A percentile compares a stretch with the other conserved stretches of the same genome.
Conservation (phyloP, 1,140 invertebrate genomes). For the Octopus bimaculoides region DNA sequence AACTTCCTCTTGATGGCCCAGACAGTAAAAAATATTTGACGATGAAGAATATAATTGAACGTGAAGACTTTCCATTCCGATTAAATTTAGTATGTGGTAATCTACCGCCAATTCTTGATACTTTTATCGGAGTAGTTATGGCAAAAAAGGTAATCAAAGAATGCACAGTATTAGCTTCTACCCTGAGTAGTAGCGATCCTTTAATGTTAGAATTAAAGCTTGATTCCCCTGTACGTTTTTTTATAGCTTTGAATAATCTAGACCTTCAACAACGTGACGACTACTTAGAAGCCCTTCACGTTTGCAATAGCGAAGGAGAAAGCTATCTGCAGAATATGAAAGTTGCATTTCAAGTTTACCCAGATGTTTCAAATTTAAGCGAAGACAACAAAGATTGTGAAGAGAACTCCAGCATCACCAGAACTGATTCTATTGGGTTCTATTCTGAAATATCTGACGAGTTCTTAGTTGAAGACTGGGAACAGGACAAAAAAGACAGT, state of each 20-base stretch:
- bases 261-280: slow-evolving; percentile 15
- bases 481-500: too few relatives aligned
- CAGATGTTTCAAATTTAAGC: not conserved
- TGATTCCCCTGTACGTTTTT: slow-evolving; percentile 21
- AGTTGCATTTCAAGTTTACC: slow-evolving; percentile 20
- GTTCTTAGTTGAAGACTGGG: too few relatives aligned
- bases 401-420: too few relatives aligned
- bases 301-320: slow-evolving; percentile 25
- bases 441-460: too few relatives aligned
- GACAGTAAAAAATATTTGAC: not conserved
- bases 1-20: not conserved
- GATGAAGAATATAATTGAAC: not conserved
- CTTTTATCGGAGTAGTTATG: slow-evolving; percentile 21
- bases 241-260: slow-evolving; percentile 23
- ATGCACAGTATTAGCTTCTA: slow-evolving; percentile 19
- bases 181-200: slow-evolving; percentile 15
- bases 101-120: slow-evolving; percentile 17
- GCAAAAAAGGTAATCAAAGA: slow-evolving; percentile 20
- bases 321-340: slow-evolving; percentile 27
- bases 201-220: slow-evolving; percentile 24
- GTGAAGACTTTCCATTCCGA: not conserved
- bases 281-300: slow-evolving; percentile 24
- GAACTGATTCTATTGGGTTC: too few relatives aligned
- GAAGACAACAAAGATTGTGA: not conserved
- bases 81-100: slow-evolving; percentile 15